Base-by-base conservation (phyloP, 2,113 vertebrate genomes). In the Emydura subglobosa region DNA sequence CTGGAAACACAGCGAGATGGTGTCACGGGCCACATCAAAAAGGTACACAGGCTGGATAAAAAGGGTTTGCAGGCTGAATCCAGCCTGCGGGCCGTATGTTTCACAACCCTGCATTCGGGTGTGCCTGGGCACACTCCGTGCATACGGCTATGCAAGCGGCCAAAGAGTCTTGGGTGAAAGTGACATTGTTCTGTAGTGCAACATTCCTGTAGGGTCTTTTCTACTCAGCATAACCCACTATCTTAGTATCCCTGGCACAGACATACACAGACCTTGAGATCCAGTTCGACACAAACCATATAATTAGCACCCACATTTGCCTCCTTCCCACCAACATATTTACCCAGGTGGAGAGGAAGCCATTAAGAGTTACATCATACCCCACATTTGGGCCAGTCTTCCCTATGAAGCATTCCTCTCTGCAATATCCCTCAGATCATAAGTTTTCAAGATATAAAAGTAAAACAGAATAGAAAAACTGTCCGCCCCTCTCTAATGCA, bases 261-360 rank as follows among this genome's bases (percentile, higher is more conserved):
- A 55, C 89, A 9, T 2, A 31, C 83, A 22, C 34, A 87, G 42
- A 9, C 16, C 16, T 42, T 0, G 0, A 76, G 27, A 42, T 11
- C 29, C 31, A 44, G 21, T 44, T 50, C 72, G 42, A 31, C 3
- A 27, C 31, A 93, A 78, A 81, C 42, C 39, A 34, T 24, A 78
- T 34, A 24, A 68, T 10, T n/a, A 16, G 82, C 5, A 24, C 4
- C n/a, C 78, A 4, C n/a, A 72, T 59, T 54, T 31, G 21, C 16
- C 83, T 79, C 57, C 65, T 81, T 44, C 6, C 14, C n/a, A 13
- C 51, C 29, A 84, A n/a, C 24, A 7, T 59, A 29, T 53, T 68
- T 78, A 65, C 2, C 12, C 51, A 81, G 61, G 3, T 76, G 83
- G 78, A 19, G 21, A 83, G 79, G n/a, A n/a, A 74, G 17, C 24